Evolutionary conservation across 2,888 invertebrate genomes (phyloP), one percentile per base, ranked within the genome.

Genomic region (Tolmerus cingulatus): DNA sequence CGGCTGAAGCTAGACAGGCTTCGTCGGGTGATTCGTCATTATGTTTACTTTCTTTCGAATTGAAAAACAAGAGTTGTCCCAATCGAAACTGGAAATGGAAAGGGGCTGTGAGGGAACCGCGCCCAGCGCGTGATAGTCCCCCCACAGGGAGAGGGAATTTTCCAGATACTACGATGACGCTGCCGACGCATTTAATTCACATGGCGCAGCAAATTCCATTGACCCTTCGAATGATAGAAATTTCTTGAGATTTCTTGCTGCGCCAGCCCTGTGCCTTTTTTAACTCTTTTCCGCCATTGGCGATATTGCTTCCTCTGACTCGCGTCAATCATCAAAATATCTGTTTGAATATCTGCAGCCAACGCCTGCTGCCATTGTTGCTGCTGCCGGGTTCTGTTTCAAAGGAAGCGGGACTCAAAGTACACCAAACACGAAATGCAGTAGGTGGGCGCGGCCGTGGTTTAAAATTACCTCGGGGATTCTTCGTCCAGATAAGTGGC

Each of bases 31-130:
- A 27, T 51, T 30, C 43, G 79, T 79, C 43, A 79, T 79, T 51
- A 51, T 51, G 79, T 79, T 79, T 79, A 79, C 51, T 79, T 79
- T 79, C 30, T 79, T 79, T 79, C 51, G 51, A 79, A 79, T 79
- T 79, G 30, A 30, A 79, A n/a, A 27, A 51, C 43, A 78, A 40
- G 79, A 51, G 27, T 12, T 66, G 66, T 19, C 66, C 66, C 66
- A 19, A 66, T 66, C 27, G 51, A 1, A 14, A 12, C 8, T 40
- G 5, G 43, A 16, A 78, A 16, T n/a, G 77, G 30, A 40, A 76
- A 77, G 37, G 40, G 19, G 19, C 40, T 8, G 12, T 2, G 77
- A 77, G 43, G 19, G 43, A n/a, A 43, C 9, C 9, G 19, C 34
- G 27, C n/a, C 27, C n/a, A 30, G 30, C 7, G 51, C 51, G 51